These are phyloP conservation scores for Dicrostonyx torquatus DNA, from an alignment of 2,797 vertebrate species.

Conservation along the genomic window DNA sequence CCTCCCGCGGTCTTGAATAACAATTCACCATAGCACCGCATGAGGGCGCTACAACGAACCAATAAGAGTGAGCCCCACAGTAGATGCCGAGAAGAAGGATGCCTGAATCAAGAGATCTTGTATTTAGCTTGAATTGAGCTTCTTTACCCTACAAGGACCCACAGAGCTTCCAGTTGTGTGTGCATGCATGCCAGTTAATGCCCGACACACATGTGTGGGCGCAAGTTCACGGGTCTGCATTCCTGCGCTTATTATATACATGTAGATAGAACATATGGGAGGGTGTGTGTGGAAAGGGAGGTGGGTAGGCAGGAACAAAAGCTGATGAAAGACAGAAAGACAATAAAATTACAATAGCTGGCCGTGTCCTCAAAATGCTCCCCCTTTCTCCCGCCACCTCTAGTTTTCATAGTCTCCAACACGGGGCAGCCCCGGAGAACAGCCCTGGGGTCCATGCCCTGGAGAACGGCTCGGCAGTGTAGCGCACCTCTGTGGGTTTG, in stretches of 20 bases:
- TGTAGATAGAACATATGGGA: neutral
- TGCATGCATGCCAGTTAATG: neutral
- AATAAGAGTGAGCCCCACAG: neutral
- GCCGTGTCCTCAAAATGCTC: neutral
- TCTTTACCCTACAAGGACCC: neutral
- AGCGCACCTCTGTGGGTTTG: neutral
- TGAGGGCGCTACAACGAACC: conserved; percentile 55
- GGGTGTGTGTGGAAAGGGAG: no score
- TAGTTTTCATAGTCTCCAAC: neutral
- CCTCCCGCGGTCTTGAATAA: neutral
- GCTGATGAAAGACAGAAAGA: neutral
- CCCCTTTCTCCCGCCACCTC: no score
- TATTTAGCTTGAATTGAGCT: neutral
- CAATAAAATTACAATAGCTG: neutral
- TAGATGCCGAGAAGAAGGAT: neutral
- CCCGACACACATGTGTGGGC: neutral
- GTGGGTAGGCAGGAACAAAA: neutral
- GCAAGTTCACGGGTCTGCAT: neutral
- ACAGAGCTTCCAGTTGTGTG: neutral
- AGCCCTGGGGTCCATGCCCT: neutral
- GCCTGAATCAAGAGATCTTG: neutral
- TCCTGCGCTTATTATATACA: neutral
- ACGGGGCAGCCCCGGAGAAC: neutral
- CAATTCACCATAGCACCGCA: conserved; percentile 24
- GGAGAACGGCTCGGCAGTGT: neutral